phyloP scores from a whole-genome alignment of 2,113 vertebrate genomes.

The Callipepla californica region DNA sequence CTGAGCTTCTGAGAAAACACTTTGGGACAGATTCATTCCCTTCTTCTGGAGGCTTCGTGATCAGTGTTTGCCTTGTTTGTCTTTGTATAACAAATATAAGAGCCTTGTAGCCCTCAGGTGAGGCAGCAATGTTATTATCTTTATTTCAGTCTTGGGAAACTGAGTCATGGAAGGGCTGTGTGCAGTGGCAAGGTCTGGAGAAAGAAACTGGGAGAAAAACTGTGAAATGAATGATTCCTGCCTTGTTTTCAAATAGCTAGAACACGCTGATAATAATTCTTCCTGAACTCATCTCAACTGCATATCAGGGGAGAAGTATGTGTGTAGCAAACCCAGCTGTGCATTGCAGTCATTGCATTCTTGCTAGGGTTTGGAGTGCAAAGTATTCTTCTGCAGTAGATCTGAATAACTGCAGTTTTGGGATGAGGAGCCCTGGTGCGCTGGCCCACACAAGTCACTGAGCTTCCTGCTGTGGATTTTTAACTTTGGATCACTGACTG shows the following conservation, averaged over 20 bases:
- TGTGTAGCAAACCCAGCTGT: neutral
- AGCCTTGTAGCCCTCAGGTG: neutral
- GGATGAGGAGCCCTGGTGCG: neutral
- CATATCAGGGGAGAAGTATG: fast-evolving
- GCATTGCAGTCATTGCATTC: neutral
- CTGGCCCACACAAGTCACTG: fast-evolving
- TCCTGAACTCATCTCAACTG: fast-evolving
- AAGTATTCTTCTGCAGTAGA: neutral
- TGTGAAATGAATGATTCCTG: neutral
- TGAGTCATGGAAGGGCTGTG: neutral
- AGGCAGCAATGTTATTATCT: neutral
- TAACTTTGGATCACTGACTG: neutral
- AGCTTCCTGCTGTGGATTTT: neutral
- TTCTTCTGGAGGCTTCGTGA: neutral
- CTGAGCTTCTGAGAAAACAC: neutral
- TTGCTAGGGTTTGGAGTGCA: neutral
- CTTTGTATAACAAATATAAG: neutral
- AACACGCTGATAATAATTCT: neutral
- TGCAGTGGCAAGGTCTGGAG: neutral
- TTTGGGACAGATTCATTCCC: neutral
- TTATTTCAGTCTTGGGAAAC: neutral
- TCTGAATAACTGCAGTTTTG: neutral
- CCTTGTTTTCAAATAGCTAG: neutral
- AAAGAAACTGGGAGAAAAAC: neutral
- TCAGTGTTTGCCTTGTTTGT: neutral